These are phyloP conservation scores for Malurus leucopterus DNA, from an alignment of 2,797 vertebrate species.

Conservation along the genomic window DNA sequence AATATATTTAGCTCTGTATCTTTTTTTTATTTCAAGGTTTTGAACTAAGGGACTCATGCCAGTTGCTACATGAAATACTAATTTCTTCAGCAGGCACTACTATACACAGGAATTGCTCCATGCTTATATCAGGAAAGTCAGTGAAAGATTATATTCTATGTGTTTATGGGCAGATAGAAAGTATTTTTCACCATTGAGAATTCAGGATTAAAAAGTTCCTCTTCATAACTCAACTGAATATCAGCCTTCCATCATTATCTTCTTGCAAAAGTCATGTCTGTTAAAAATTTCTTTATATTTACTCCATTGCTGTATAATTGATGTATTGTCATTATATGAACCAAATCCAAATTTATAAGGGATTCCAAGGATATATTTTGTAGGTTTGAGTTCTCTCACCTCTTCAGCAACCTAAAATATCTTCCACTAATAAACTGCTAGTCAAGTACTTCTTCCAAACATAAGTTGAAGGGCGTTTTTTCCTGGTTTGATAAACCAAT, in stretches of 20 bases:
- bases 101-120: constrained; percentile 63
- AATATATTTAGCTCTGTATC: neutral
- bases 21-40: constrained; percentile 57
- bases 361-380: neutral
- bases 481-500: neutral
- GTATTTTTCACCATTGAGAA: neutral
- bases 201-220: neutral
- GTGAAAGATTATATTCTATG: constrained; percentile 65
- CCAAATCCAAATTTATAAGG: neutral
- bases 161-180: constrained; percentile 62
- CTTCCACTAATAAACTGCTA: neutral
- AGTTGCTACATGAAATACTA: constrained; percentile 54
- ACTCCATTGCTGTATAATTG: neutral
- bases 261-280: neutral
- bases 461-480: neutral
- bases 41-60: constrained; percentile 65
- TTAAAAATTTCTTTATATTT: neutral
- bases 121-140: constrained; percentile 65
- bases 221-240: neutral
- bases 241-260: neutral
- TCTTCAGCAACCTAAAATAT: neutral
- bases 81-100: constrained; percentile 51
- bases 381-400: neutral
- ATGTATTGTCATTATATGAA: neutral
- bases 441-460: neutral